Evolutionary conservation across 2,888 invertebrate genomes (phyloP), one percentile per base, ranked within the genome.

Genomic region (Eupithecia inturbata): DNA sequence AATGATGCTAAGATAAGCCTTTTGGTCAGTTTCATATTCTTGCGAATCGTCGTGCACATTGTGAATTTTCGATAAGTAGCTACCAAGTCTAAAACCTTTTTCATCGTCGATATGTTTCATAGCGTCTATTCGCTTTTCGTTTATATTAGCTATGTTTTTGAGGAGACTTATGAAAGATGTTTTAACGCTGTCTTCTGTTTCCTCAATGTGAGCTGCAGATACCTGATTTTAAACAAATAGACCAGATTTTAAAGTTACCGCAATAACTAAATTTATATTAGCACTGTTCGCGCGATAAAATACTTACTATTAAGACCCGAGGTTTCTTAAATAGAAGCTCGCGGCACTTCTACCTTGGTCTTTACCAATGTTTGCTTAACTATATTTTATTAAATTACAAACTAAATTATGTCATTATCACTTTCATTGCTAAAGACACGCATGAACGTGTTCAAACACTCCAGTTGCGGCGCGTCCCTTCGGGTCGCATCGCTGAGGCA

Each of bases 71-170:
- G 82, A 78, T 39, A 83, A 26, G 63, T 74, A 31, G 79, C 79
- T 31, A 76, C 33, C 31, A 82, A 0, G 81, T 82, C 16, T 78
- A 12, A 80, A 78, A 33, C 87, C 86, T 26, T 89, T 82, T 0
- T 89, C 68, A 5, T 78, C 68, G 0, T 80, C 74, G 0, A 87
- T 70, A 39, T 80, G 85, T 10, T 83, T 84, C 31, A 90, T 71
- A 0, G 82, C 79, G 0, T 80, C 73, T 16, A 89, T 67, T 41
- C 88, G 80, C n/a, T 84, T 79, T 70, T 86, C 83, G 63, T 89
- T 90, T 0, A 85, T 70, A 10, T 79, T 79, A 1, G 88, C 77
- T 3, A 90, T 77, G 0, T 84, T 79, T 19, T 84, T 80, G 1
- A 89, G 81, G 3, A 89, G 19, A 63, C 68, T 66, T 70, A 78